Percentiles rank a stretch among this genome's conserved stretches.
phyloP scores from a whole-genome alignment of 2,797 vertebrate genomes.

The Momotus momota region DNA sequence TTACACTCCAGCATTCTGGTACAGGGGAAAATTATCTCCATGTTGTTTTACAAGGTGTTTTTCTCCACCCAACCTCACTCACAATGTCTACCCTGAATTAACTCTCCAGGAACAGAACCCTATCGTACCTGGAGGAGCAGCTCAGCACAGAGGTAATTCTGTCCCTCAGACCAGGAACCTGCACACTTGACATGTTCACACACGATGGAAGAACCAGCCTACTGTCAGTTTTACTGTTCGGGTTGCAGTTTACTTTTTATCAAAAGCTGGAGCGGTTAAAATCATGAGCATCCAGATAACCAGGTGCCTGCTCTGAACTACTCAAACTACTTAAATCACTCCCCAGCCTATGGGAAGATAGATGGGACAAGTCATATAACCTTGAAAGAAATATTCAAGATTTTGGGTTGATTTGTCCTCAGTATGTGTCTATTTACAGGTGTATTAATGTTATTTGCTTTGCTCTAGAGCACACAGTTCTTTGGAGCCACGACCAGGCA shows the following conservation, averaged over 20 bases:
- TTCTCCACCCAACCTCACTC: not conserved
- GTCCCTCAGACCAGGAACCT: not conserved
- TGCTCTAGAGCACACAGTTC: not conserved
- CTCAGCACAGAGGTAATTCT: not conserved
- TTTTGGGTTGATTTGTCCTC: not conserved
- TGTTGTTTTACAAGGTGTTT: accelerated
- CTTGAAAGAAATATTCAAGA: not conserved
- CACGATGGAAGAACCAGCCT: accelerated
- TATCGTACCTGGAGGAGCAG: accelerated
- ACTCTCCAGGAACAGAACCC: too few relatives aligned
- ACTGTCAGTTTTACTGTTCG: accelerated
- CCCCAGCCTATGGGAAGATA: not conserved
- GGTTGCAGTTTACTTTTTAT: not conserved
- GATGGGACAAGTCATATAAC: not conserved
- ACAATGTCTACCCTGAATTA: not conserved
- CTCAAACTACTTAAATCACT: not conserved
- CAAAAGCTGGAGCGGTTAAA: not conserved
- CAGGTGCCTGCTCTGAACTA: not conserved
- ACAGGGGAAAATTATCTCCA: accelerated
- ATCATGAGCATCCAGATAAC: not conserved
- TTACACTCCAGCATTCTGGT: accelerated
- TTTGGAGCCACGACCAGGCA: accelerated
- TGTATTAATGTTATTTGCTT: accelerated
- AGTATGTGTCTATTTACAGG: accelerated
- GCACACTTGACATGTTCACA: accelerated